Percentiles rank a stretch among this genome's conserved stretches.
These are phyloP conservation scores for Paratrypauchen microcephalus DNA, from an alignment of 2,797 vertebrate species.

Conservation along the genomic window DNA sequence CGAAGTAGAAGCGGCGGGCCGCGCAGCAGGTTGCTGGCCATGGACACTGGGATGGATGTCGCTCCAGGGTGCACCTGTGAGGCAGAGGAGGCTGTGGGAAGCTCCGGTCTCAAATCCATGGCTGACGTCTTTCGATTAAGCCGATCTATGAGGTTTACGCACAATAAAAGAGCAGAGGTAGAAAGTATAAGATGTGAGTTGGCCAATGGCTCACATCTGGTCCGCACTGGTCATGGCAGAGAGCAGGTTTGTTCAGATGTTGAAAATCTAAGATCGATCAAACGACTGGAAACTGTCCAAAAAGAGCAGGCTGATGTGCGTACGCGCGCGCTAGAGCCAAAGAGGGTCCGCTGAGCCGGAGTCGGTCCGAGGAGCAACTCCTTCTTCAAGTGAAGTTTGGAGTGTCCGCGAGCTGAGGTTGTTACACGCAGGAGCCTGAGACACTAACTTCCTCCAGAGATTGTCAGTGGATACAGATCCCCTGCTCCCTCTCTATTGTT, in stretches of 20 bases:
- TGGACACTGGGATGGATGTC: conserved; percentile 88
- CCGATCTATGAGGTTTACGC: not conserved
- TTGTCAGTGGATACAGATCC: conserved; percentile 84
- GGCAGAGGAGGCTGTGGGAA: conserved; percentile 79
- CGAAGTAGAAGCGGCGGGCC: conserved; percentile 89
- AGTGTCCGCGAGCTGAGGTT: conserved; percentile 68
- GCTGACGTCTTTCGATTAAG: conserved; percentile 15
- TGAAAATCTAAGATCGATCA: conserved; percentile 6
- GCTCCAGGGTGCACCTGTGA: conserved; percentile 80
- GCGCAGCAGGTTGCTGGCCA: conserved; percentile 86
- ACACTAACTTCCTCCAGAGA: conserved; percentile 85
- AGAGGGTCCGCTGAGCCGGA: conserved; percentile 7
- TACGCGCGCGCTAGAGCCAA: not conserved
- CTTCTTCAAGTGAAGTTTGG: conserved; percentile 34
- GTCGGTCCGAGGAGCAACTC: conserved; percentile 16
- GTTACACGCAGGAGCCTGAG: conserved; percentile 73
- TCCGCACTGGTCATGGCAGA: conserved; percentile 8
- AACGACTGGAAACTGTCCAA: conserved; percentile 18
- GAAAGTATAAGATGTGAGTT: not conserved
- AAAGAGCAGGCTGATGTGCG: not conserved
- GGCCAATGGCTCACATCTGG: conserved; percentile 43
- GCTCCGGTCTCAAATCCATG: conserved; percentile 92
- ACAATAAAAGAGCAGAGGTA: conserved; percentile 3
- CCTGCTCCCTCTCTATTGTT: conserved; percentile 89
- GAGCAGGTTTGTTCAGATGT: conserved; percentile 10